Conservation (phyloP, 2,888 invertebrate genomes). For the Luperina nickerlii region DNA sequence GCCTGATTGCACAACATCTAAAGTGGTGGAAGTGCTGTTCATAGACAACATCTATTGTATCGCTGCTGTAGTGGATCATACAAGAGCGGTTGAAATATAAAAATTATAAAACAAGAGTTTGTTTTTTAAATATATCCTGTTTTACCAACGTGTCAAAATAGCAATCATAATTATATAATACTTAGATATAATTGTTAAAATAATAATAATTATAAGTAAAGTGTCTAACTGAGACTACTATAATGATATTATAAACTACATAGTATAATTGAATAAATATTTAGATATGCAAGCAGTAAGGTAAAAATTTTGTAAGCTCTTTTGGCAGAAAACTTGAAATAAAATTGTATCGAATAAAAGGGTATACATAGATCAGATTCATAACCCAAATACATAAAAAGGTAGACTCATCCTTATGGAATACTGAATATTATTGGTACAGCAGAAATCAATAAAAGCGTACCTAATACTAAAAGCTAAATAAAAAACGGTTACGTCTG, state of each 20-base stretch:
- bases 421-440: slow-evolving; percentile 45
- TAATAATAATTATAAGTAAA: neutral
- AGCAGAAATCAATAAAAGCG: slow-evolving; percentile 71
- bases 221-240: slow-evolving; percentile 4
- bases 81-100: slow-evolving; percentile 11
- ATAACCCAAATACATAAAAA: slow-evolving; percentile 27
- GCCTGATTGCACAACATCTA: slow-evolving; percentile 42
- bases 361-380: slow-evolving; percentile 8
- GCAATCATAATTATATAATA: slow-evolving; percentile 1
- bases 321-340: slow-evolving; percentile 1
- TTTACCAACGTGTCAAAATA: neutral
- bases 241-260: slow-evolving; percentile 19
- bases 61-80: slow-evolving; percentile 23
- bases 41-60: slow-evolving; percentile 27
- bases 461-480: slow-evolving; percentile 65
- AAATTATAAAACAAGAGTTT: neutral
- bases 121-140: neutral
- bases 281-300: slow-evolving; percentile 10
- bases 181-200: neutral
- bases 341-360: slow-evolving; percentile 24
- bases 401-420: slow-evolving; percentile 29
- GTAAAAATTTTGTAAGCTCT: neutral
- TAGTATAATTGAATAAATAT: slow-evolving; percentile 31
- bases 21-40: slow-evolving; percentile 39
- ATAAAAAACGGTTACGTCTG: slow-evolving; percentile 58